Percentiles rank a stretch among this genome's conserved stretches.
These are phyloP conservation scores for Microctonus hyperodae DNA, from an alignment of 2,888 invertebrate genomes.

Conservation along the genomic window DNA sequence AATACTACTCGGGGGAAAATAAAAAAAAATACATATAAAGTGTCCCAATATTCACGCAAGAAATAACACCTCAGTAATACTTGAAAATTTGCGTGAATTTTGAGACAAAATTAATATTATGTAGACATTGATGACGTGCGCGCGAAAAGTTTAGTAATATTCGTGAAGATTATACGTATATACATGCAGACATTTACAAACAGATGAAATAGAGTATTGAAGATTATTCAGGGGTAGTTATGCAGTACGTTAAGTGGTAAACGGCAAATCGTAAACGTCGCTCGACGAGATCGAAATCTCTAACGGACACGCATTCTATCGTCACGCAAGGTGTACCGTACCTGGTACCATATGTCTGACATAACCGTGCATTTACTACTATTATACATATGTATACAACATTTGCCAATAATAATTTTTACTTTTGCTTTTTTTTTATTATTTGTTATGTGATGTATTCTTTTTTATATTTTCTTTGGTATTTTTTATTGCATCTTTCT, in stretches of 20 bases:
- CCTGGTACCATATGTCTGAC: conserved; percentile 52
- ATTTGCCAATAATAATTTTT: conserved; percentile 12
- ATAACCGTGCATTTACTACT: conserved; percentile 50
- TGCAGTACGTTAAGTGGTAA: conserved; percentile 39
- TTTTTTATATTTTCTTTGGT: background rate
- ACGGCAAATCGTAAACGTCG: conserved; percentile 46
- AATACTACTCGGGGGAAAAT: background rate
- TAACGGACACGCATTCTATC: conserved; percentile 46
- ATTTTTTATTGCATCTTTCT: background rate
- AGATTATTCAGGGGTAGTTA: conserved; percentile 19
- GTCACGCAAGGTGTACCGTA: conserved; percentile 48
- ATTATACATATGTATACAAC: conserved; percentile 1
- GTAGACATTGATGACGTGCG: background rate
- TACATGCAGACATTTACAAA: background rate
- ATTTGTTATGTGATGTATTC: background rate
- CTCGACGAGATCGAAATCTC: conserved; percentile 44
- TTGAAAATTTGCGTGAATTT: no score
- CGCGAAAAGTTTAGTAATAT: background rate
- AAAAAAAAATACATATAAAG: background rate
- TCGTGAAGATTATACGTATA: background rate
- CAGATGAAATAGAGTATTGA: background rate
- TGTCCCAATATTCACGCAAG: no score
- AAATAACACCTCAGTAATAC: no score
- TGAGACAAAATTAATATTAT: background rate
- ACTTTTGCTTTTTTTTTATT: background rate